phyloP scores from a whole-genome alignment of 2,888 invertebrate species.

The Cheilosia scutellata region DNA sequence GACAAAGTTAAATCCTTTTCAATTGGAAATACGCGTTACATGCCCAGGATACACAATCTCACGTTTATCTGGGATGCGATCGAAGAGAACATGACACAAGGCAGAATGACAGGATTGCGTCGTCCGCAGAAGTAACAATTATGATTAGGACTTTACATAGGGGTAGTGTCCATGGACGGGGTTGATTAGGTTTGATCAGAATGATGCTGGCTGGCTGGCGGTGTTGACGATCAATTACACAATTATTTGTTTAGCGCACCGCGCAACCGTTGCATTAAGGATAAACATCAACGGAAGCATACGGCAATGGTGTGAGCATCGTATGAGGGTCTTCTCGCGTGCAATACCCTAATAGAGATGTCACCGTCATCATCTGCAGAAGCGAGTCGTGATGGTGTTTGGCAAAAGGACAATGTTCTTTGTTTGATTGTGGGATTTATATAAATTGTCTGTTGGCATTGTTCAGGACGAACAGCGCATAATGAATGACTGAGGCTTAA shows the following conservation, averaged over 20 bases:
- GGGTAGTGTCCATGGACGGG: constrained; percentile 57
- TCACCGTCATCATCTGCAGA: constrained; percentile 64
- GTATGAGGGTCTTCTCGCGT: constrained; percentile 56
- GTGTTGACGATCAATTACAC: constrained; percentile 77
- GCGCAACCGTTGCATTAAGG: constrained; percentile 76
- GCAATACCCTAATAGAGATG: constrained; percentile 71
- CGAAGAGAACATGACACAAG: constrained; percentile 63
- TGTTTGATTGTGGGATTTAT: constrained; percentile 75
- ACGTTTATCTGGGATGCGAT: constrained; percentile 47
- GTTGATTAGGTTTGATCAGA: constrained; percentile 59
- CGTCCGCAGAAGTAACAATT: constrained; percentile 71
- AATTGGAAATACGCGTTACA: constrained; percentile 55
- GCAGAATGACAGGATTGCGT: constrained; percentile 67
- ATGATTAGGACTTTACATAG: constrained; percentile 65
- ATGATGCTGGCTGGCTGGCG: constrained; percentile 62
- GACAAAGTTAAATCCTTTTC: constrained; percentile 74
- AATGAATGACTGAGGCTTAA: constrained; percentile 70
- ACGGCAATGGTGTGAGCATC: constrained; percentile 70
- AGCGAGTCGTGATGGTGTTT: constrained; percentile 16
- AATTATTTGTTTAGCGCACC: constrained; percentile 76
- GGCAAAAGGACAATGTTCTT: constrained; percentile 54
- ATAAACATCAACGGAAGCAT: constrained; percentile 71
- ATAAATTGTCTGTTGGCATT: constrained; percentile 75
- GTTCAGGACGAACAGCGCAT: constrained; percentile 64
- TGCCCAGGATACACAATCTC: constrained; percentile 19